Evolutionary conservation across 1,140 invertebrate species (phyloP).

Genomic region (Asbolus verrucosus): DNA sequence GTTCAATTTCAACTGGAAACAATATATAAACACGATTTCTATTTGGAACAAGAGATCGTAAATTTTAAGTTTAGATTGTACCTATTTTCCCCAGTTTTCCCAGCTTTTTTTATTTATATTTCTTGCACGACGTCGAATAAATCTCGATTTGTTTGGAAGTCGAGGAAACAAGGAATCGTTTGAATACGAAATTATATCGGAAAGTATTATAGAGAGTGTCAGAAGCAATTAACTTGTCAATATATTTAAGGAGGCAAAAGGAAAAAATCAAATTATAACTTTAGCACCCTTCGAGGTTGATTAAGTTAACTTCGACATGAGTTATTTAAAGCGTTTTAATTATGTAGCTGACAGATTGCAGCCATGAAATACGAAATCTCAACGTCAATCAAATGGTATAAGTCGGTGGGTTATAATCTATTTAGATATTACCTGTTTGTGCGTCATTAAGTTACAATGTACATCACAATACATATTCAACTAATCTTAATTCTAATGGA

Average conservation of each 20-base stretch:
- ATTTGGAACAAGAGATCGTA: conserved; percentile 36
- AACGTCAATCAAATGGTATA: conserved; percentile 14
- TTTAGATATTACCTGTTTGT: neutral
- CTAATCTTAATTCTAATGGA: no score
- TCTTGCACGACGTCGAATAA: conserved; percentile 9
- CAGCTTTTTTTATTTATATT: neutral
- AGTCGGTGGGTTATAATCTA: conserved; percentile 9
- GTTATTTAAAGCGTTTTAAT: conserved; percentile 27
- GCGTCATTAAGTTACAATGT: neutral
- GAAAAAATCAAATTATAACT: conserved; percentile 31
- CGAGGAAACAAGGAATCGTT: neutral
- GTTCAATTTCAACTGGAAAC: conserved; percentile 32
- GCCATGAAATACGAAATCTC: conserved; percentile 6
- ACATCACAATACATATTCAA: no score
- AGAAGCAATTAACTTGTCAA: conserved; percentile 33
- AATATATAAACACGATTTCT: conserved; percentile 26
- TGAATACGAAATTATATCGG: neutral
- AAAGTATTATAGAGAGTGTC: conserved; percentile 9
- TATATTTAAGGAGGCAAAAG: conserved; percentile 4
- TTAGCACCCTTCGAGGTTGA: conserved; percentile 2
- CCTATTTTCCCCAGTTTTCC: neutral
- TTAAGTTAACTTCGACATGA: conserved; percentile 15
- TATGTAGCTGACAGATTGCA: conserved; percentile 14
- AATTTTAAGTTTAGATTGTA: conserved; percentile 39
- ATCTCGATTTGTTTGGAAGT: conserved; percentile 18